A percentile compares a stretch with the other conserved stretches of the same genome.
These are phyloP conservation scores for Pheosia gnoma DNA, from an alignment of 2,888 invertebrate genomes.

Conservation along the genomic window DNA sequence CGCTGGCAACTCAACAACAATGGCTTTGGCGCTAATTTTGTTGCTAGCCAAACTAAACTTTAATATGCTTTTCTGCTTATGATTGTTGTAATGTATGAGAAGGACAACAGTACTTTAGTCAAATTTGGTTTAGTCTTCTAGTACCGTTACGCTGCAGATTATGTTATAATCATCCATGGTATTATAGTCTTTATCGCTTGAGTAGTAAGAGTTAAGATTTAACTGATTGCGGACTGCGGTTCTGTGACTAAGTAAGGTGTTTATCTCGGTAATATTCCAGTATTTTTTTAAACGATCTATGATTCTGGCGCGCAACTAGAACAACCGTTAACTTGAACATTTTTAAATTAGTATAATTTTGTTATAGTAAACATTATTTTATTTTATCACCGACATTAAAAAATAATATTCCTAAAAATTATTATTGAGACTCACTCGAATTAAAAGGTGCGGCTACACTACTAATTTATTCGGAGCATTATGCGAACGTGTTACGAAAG, in stretches of 20 bases:
- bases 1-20: conserved; percentile 30
- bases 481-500: conserved; percentile 13
- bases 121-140: too few species aligned
- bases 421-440: neutral
- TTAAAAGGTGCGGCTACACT: conserved; percentile 19
- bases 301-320: neutral
- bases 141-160: conserved; percentile 17
- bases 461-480: conserved; percentile 8
- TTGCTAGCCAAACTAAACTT: neutral
- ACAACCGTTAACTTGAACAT: too few species aligned
- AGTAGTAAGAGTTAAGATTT: conserved; percentile 6
- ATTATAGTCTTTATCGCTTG: conserved; percentile 17
- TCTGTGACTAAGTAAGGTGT: neutral
- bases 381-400: too few species aligned
- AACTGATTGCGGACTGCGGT: neutral
- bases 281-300: neutral
- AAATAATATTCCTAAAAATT: neutral
- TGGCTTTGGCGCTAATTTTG: conserved; percentile 16
- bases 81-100: too few species aligned
- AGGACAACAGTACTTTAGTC: too few species aligned
- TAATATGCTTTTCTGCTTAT: too few species aligned
- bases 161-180: conserved; percentile 4
- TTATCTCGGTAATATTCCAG: neutral
- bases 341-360: too few species aligned
- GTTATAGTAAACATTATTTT: too few species aligned